Evolutionary conservation across 2,797 vertebrate species (phyloP).

Genomic region (Bucorvus abyssinicus): DNA sequence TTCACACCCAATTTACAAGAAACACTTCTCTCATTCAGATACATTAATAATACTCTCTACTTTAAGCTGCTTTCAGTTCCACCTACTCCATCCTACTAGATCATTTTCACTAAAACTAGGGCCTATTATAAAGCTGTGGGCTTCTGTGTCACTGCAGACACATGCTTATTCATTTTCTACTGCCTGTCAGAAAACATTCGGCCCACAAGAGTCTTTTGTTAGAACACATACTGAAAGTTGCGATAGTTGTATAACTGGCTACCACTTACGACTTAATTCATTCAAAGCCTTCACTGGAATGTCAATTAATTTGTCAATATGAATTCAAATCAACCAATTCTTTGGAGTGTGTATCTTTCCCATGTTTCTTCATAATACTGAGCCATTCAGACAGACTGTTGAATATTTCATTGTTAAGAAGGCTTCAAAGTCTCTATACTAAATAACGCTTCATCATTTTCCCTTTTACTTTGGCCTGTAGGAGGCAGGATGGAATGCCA

Average conservation of each 20-base stretch:
- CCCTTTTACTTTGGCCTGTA: slow-evolving; percentile 35
- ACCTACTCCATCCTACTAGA: slow-evolving; percentile 52
- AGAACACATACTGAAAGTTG: slow-evolving; percentile 22
- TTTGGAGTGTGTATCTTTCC: not conserved
- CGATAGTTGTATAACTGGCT: slow-evolving; percentile 21
- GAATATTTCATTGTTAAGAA: slow-evolving; percentile 39
- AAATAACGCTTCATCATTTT: slow-evolving; percentile 7
- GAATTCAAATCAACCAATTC: not conserved
- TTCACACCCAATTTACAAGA: not conserved
- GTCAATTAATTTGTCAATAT: slow-evolving; percentile 52
- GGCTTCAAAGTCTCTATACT: not conserved
- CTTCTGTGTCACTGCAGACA: slow-evolving; percentile 77
- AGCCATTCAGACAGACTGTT: not conserved
- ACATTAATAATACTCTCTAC: not conserved
- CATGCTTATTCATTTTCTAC: slow-evolving; percentile 71
- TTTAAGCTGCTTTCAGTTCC: slow-evolving; percentile 25
- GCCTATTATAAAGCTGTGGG: slow-evolving; percentile 56
- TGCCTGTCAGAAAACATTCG: slow-evolving; percentile 54
- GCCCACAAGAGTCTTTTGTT: slow-evolving; percentile 49
- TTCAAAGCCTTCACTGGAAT: slow-evolving; percentile 20
- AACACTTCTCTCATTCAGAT: slow-evolving; percentile 19
- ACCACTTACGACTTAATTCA: slow-evolving; percentile 37
- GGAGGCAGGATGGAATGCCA: slow-evolving; percentile 60
- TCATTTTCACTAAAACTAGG: slow-evolving; percentile 23
- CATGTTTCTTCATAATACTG: not conserved